phyloP scores from a whole-genome alignment of 2,888 invertebrate genomes.

The Halictus ligatus region DNA sequence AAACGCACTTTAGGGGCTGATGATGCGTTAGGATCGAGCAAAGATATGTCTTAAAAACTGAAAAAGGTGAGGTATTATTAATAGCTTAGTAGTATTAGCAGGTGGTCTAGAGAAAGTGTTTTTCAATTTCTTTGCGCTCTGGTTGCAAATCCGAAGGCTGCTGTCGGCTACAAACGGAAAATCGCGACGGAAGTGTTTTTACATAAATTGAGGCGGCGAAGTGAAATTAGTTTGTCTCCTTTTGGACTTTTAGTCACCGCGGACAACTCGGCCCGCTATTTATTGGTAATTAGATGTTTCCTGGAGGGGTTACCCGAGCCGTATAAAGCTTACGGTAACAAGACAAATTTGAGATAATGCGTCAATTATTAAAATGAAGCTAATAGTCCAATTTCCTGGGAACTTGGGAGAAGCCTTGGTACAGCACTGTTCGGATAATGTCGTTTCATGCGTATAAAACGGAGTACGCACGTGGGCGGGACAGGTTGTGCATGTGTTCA shows the following conservation, averaged over 20 bases:
- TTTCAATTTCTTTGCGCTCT: neutral
- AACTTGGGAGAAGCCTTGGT: conserved; percentile 39
- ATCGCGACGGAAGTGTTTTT: neutral
- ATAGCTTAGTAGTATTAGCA: neutral
- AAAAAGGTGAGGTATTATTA: neutral
- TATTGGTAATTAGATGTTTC: neutral
- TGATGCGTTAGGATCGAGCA: too few species aligned
- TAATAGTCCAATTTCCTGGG: conserved; percentile 45
- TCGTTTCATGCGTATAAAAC: conserved; percentile 47
- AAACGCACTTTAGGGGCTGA: neutral
- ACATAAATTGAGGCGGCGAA: neutral
- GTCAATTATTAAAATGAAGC: conserved; percentile 30
- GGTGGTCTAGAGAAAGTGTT: neutral
- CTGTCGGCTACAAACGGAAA: neutral
- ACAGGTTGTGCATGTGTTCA: conserved; percentile 72
- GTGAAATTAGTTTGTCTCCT: neutral
- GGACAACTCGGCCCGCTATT: neutral
- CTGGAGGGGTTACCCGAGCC: neutral
- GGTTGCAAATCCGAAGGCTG: neutral
- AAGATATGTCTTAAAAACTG: neutral
- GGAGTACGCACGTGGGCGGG: conserved; percentile 69
- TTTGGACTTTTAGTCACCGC: neutral
- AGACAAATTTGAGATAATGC: conserved; percentile 14
- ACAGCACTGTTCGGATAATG: conserved; percentile 50
- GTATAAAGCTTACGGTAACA: conserved; percentile 19